phyloP scores from a whole-genome alignment of 2,113 vertebrate genomes.

The Nannospalax galili region DNA sequence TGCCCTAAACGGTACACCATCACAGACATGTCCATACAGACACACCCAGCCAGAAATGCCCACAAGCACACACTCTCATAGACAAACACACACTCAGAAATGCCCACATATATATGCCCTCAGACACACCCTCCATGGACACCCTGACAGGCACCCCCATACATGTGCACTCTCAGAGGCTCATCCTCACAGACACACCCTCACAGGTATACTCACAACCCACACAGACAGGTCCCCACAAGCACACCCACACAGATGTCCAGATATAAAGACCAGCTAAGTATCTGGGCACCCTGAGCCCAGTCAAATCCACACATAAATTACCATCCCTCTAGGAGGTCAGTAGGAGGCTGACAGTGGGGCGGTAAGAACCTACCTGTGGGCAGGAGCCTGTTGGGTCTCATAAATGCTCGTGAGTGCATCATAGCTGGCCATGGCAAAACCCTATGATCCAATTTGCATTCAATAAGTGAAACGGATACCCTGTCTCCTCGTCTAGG shows the following conservation, averaged over 20 bases:
- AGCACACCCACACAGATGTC: background rate
- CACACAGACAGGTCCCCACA: too few species aligned
- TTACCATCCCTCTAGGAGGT: background rate
- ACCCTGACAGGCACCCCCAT: background rate
- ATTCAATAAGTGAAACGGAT: rapidly evolving
- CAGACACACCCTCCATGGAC: too few species aligned
- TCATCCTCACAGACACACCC: background rate
- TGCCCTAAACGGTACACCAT: too few species aligned
- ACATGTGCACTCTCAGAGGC: background rate
- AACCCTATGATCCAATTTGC: background rate
- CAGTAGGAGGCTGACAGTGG: background rate
- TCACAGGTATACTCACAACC: background rate
- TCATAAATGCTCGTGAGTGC: rapidly evolving
- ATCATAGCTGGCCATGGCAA: rapidly evolving
- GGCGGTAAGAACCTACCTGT: background rate
- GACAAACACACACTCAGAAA: too few species aligned
- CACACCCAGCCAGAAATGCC: too few species aligned
- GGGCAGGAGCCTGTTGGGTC: rapidly evolving
- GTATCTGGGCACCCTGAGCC: background rate
- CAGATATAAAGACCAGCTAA: background rate
- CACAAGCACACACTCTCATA: too few species aligned
- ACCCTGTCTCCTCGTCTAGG: rapidly evolving
- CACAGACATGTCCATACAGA: too few species aligned
- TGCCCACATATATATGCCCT: background rate
- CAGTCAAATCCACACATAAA: background rate